Evolutionary conservation across 2,113 vertebrate species (phyloP), one percentile per base, ranked within the genome.

Genomic region (Triplophysa rosa): DNA sequence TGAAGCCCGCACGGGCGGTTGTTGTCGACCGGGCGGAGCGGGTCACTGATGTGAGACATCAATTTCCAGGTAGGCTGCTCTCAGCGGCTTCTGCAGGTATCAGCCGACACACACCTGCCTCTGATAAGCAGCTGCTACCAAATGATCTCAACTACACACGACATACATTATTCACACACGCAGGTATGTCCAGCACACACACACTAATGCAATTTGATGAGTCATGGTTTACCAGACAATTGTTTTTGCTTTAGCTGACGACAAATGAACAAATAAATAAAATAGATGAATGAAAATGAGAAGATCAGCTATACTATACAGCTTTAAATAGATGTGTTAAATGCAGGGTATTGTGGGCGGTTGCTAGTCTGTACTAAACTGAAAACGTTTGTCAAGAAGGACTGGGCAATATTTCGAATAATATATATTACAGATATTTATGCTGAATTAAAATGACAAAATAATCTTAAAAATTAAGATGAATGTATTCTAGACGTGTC

Each of bases 61-160:
- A 93, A 94, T 93, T 94, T 94, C 92, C 90, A 93, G 93, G 92
- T 93, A 92, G 92, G 91, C 90, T 93, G 93, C 93, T 91, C 91
- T 89, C 90, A 78, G 87, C 88, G 87, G 87, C 91, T 91, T 88
- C 85, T 87, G 89, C 91, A 92, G 91, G 92, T 92, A 94, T 94
- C 93, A 92, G 91, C 89, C 79, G 83, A 89, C 88, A 90, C 92
- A 91, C 92, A 94, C 92, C 92, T 92, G 91, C 84, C 83, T 87
- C 87, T 86, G 93, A 93, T 93, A 93, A 94, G 88, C 91, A 91
- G 92, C 90, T 92, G 92, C 84, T 84, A 86, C 86, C 91, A 82
- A 88, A 90, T 91, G 92, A 92, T 92, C 91, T 86, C 78, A 65
- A 87, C 58, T 54, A 37, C 67, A 76, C 77, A 72, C 77, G 45